phyloP scores from a whole-genome alignment of 1,140 invertebrate genomes.

The Drosophila subobscura region DNA sequence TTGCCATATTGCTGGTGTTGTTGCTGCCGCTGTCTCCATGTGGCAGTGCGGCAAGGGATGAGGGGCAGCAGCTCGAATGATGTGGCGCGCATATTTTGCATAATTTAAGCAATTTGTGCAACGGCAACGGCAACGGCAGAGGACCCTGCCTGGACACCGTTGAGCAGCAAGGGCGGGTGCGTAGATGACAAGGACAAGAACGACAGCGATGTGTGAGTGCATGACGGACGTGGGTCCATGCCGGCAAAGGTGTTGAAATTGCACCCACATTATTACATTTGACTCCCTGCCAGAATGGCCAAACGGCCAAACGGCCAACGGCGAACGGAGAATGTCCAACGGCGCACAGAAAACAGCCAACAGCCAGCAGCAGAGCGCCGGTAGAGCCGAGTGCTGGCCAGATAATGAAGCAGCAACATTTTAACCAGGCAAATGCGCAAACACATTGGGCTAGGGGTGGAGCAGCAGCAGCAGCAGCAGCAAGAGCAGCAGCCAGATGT shows the following conservation, averaged over 20 bases:
- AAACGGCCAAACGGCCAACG: conserved; percentile 23
- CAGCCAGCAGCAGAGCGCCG: conserved; percentile 9
- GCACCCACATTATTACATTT: conserved; percentile 61
- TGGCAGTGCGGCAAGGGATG: neutral
- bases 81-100: conserved; percentile 81
- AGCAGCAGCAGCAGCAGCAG: neutral
- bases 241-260: conserved; percentile 45
- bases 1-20: conserved; percentile 48
- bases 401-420: conserved; percentile 81
- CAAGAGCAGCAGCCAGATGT: neutral
- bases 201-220: conserved; percentile 11
- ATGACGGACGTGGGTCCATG: conserved; percentile 16
- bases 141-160: conserved; percentile 6
- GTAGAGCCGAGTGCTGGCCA: conserved; percentile 53
- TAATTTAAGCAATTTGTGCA: conserved; percentile 82
- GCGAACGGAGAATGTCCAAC: conserved; percentile 7
- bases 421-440: conserved; percentile 78
- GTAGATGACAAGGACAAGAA: conserved; percentile 39
- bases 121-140: conserved; percentile 47
- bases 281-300: conserved; percentile 24
- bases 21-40: conserved; percentile 30
- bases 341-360: conserved; percentile 12
- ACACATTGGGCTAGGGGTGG: conserved; percentile 27
- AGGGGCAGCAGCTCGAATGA: conserved; percentile 40
- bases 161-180: conserved; percentile 4